Evolutionary conservation across 2,888 invertebrate species (phyloP).

Genomic region (Rhagonycha lutea): DNA sequence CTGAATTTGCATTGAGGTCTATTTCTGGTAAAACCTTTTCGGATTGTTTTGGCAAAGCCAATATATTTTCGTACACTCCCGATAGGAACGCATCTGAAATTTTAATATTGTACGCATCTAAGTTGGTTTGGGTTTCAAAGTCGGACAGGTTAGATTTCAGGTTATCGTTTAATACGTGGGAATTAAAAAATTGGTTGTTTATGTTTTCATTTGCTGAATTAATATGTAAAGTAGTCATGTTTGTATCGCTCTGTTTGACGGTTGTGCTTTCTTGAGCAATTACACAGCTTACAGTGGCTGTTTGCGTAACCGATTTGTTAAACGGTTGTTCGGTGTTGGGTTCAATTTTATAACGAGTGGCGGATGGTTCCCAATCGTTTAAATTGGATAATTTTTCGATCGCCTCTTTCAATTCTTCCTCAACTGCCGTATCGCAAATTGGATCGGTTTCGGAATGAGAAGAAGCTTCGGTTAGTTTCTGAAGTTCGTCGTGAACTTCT

Average conservation of each 20-base stretch:
- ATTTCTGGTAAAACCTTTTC: slow-evolving; percentile 24
- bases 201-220: slow-evolving; percentile 21
- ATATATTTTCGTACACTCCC: slow-evolving; percentile 62
- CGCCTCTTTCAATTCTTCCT: slow-evolving; percentile 48
- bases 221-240: slow-evolving; percentile 27
- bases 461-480: slow-evolving; percentile 47
- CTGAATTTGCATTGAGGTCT: slow-evolving; percentile 25
- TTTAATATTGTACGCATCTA: slow-evolving; percentile 49
- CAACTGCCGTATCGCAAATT: slow-evolving; percentile 36
- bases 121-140: slow-evolving; percentile 12
- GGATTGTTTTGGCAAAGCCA: slow-evolving; percentile 20
- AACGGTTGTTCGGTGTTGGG: slow-evolving; percentile 50
- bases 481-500: slow-evolving; percentile 64
- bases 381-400: slow-evolving; percentile 49
- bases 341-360: slow-evolving; percentile 49
- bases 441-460: slow-evolving; percentile 15
- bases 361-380: slow-evolving; percentile 47
- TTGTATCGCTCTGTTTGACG: slow-evolving; percentile 27
- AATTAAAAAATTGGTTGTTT: slow-evolving; percentile 21
- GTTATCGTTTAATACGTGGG: slow-evolving; percentile 20
- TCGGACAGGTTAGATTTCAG: slow-evolving; percentile 13
- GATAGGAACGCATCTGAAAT: slow-evolving; percentile 65
- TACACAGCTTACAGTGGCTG: slow-evolving; percentile 21
- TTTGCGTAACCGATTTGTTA: slow-evolving; percentile 38
- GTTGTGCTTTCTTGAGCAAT: slow-evolving; percentile 33